These are phyloP conservation scores for Hozukius guyotensis DNA, from an alignment of 2,797 vertebrate species.

Conservation along the genomic window DNA sequence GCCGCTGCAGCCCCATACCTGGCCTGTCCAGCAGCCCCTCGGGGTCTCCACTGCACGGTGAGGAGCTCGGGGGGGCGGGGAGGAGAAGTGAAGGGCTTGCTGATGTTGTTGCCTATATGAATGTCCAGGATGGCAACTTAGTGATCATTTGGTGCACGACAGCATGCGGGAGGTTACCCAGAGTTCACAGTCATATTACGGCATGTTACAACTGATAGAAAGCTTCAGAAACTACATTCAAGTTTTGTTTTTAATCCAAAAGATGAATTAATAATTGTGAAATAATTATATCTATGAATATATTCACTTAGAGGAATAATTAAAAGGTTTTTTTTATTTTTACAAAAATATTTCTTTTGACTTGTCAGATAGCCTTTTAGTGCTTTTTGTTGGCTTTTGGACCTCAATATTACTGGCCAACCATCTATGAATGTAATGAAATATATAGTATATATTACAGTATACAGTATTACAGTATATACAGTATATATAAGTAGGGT, in stretches of 20 bases:
- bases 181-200: neutral
- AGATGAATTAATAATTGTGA: neutral
- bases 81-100: neutral
- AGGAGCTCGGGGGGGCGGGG: slow-evolving; percentile 47
- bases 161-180: neutral
- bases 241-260: neutral
- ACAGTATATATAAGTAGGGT: too few relatives aligned
- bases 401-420: neutral
- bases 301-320: too few relatives aligned
- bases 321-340: too few relatives aligned
- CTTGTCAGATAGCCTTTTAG: neutral
- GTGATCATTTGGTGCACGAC: neutral
- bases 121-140: neutral
- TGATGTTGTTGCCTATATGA: neutral
- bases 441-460: neutral
- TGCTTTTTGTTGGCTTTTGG: neutral
- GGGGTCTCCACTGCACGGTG: slow-evolving; percentile 94
- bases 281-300: neutral
- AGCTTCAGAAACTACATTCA: neutral
- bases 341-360: too few relatives aligned
- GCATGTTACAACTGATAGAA: neutral
- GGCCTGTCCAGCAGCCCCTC: slow-evolving; percentile 96
- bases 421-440: neutral
- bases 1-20: slow-evolving; percentile 94
- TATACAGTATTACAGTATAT: too few relatives aligned